Base-by-base conservation (phyloP, 2,113 vertebrate species). In the Erinaceus europaeus region DNA sequence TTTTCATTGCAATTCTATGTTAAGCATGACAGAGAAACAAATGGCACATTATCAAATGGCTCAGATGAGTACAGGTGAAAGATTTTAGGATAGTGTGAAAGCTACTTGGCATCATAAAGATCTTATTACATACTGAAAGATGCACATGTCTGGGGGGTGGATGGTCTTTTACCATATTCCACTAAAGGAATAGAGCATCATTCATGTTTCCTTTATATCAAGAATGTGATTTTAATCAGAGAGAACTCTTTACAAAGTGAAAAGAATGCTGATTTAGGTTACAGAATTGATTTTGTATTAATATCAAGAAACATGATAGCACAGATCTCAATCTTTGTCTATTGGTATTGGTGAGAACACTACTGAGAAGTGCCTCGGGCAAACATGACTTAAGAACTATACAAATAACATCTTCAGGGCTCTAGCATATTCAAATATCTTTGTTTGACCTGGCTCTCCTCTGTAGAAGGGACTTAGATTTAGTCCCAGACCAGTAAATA, bases 1-100 rank as follows among this genome's bases (percentile, higher is more conserved):
- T 92, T 89, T 91, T 91, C 84, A 77, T 50, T 72, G 59, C 61
- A 42, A 0, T 74, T 94, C 87, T 89, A 40, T 86, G 93, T 94
- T 81, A 87, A 18, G 50, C 65, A 46, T 81, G 55, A 81, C 3
- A 53, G 18, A 48, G 3, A 72, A 65, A 23, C 29, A 44, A 90
- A 68, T 57, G 46, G 32, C 89, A 59, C 23, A 72, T 53, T 81
- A 83, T 50, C 25, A 88, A 82, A 93, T 82, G 29, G 57, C 55
- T 83, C 6, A 0, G 64, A 76, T 67, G 65, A 91, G 38, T 75
- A 32, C 42, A 20, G 23, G 11, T 61, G 40, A 94, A 94, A n/a
- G 74, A 48, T 91, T 64, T 89, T 55, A 93, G 64, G 61, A 75
- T 38, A 61, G 18, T 79, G 11, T 40, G 21, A 42, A 75, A 83